Evolutionary conservation across 2,113 vertebrate genomes (phyloP).

Genomic region (Rhynchomys soricoides): DNA sequence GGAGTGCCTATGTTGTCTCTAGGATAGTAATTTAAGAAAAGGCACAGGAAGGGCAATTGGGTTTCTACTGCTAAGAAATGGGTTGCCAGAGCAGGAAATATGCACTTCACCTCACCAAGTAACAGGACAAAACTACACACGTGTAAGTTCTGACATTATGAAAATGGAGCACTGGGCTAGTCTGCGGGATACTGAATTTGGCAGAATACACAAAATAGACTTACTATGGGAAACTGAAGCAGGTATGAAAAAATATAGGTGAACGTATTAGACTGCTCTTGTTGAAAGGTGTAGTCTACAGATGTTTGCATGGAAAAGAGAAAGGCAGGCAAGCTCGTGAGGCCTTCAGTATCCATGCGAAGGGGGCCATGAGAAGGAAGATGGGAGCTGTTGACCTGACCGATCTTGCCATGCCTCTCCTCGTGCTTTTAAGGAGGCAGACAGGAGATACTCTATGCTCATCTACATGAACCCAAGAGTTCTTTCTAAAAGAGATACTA

Average conservation of each 20-base stretch:
- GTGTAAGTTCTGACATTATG: neutral
- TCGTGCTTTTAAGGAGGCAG: neutral
- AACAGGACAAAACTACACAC: neutral
- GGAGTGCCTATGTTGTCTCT: neutral
- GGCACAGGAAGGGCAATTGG: neutral
- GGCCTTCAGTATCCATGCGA: neutral
- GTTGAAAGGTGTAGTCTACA: neutral
- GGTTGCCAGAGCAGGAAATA: conserved; percentile 2
- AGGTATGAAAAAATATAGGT: neutral
- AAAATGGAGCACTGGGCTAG: neutral
- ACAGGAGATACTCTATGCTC: neutral
- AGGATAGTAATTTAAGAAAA: neutral
- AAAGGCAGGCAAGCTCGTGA: neutral
- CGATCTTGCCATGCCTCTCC: neutral
- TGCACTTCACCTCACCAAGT: neutral
- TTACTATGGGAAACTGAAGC: neutral
- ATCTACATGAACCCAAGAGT: conserved; percentile 14
- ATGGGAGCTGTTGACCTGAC: neutral
- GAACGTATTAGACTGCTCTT: neutral
- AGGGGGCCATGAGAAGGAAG: neutral
- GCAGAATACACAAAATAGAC: neutral
- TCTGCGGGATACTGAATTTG: neutral
- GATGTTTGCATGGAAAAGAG: neutral
- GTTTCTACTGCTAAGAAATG: neutral
- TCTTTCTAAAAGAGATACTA: neutral